phyloP scores from a whole-genome alignment of 2,113 vertebrate genomes.

The Poeciliopsis occidentalis region DNA sequence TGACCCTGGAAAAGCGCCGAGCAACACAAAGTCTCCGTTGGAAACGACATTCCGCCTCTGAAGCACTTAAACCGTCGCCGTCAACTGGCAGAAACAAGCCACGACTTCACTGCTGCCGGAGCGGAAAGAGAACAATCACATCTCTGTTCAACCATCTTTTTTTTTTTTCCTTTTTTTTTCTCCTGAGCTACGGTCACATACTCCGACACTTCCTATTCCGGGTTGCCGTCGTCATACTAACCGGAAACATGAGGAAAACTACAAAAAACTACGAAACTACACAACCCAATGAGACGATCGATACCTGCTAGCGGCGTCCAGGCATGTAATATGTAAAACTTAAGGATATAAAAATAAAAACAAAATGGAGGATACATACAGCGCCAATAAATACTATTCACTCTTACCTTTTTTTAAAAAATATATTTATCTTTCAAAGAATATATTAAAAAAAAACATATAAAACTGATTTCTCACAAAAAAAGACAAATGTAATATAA shows the following conservation, averaged over 20 bases:
- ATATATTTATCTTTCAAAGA: too few relatives aligned
- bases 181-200: constrained; percentile 16
- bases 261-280: too few relatives aligned
- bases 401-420: too few relatives aligned
- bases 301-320: too few relatives aligned
- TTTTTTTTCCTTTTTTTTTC: constrained; percentile 24
- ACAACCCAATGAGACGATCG: too few relatives aligned
- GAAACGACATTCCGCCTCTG: not conserved
- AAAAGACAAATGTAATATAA: too few relatives aligned
- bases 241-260: constrained; percentile 3
- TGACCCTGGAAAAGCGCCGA: not conserved
- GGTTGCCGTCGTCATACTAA: constrained; percentile 30
- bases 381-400: too few relatives aligned
- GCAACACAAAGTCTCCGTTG: not conserved
- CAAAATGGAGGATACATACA: too few relatives aligned
- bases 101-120: not conserved
- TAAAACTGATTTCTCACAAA: too few relatives aligned
- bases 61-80: not conserved
- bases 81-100: not conserved
- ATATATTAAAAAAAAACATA: too few relatives aligned
- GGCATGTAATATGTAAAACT: too few relatives aligned
- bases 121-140: constrained; percentile 46
- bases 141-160: constrained; percentile 58
- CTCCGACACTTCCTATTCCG: constrained; percentile 42
- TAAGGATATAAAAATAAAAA: too few relatives aligned